A percentile compares a stretch with the other conserved stretches of the same genome.
Evolutionary conservation across 2,888 invertebrate genomes (phyloP).

Genomic region (Epirrita christyi): DNA sequence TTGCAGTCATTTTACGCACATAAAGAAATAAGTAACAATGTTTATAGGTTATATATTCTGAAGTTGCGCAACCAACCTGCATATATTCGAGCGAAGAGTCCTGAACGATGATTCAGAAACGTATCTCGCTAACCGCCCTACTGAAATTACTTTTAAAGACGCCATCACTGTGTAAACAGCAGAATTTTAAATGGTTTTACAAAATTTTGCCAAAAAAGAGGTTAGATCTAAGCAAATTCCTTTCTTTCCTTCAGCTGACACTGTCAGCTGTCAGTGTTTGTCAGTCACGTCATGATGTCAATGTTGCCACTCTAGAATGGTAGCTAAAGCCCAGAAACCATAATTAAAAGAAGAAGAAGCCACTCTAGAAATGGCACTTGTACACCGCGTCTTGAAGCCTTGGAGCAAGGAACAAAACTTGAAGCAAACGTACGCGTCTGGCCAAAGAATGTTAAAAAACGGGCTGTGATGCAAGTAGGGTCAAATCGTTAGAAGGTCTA

Average conservation of each 20-base stretch:
- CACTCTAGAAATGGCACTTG: too few relatives aligned
- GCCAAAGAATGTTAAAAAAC: too few relatives aligned
- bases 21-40: slow-evolving; percentile 12
- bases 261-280: slow-evolving; percentile 1
- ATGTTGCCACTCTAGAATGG: neutral
- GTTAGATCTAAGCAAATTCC: slow-evolving; percentile 49
- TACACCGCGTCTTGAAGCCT: too few relatives aligned
- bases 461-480: too few relatives aligned
- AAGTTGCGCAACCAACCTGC: slow-evolving; percentile 82
- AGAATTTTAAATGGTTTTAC: slow-evolving; percentile 18
- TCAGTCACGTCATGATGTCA: neutral
- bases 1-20: neutral
- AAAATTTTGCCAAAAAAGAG: slow-evolving; percentile 44
- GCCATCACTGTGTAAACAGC: slow-evolving; percentile 64
- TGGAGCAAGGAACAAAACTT: too few relatives aligned
- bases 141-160: slow-evolving; percentile 77
- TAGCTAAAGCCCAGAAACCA: too few relatives aligned
- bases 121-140: slow-evolving; percentile 76
- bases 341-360: too few relatives aligned
- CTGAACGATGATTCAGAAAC: slow-evolving; percentile 75
- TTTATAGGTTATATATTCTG: slow-evolving; percentile 50
- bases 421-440: too few relatives aligned
- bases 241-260: slow-evolving; percentile 24
- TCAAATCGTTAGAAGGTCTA: too few relatives aligned
- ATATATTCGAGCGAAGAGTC: slow-evolving; percentile 66